Evolutionary conservation across 2,888 invertebrate species (phyloP), one percentile per base, ranked within the genome.

Genomic region (Zhuqinia jingwanae): DNA sequence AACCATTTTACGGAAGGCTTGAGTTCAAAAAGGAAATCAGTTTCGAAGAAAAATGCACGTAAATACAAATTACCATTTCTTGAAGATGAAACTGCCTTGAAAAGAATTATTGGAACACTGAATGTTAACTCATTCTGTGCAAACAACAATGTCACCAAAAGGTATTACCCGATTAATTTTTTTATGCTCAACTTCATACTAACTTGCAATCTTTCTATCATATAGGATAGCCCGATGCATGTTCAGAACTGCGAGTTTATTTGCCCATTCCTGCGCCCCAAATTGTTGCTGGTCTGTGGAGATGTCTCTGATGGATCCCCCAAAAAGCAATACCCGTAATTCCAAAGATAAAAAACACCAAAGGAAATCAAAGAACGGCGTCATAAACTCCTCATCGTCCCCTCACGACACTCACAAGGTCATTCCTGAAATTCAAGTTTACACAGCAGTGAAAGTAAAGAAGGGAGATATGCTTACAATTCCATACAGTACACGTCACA

Each of bases 41-140:
- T 56, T 2, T 79, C 78, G 13, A 85, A 73, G 75, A 85, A 75
- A 79, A 85, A 25, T 47, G 77, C n/a, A 10, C 68, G 70, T 11
- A 85, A 85, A 22, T 65, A 73, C 22, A 77, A 65, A 3, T 17
- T 85, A 27, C 78, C 84, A 25, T 86, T 65, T 42, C 13, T 77
- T 10, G 56, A 50, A 6, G 88, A 88, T 25, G 50, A 75, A n/a
- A 15, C 11, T 1, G 17, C 50, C 15, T 56, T 88, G 20, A n/a
- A 45, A 47, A 30, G 73, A 13, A 58, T 88, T 13, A 77, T 78
- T 70, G 89, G 89, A 11, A 60, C 80, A 3, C 10, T 89, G 1
- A 89, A 89, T 75, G 89, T 89, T 2, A 89, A 89, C 77, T 82
- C 87, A 10, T 88, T 89, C 53, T 86, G 85, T 77, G 84, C 89